Conservation (phyloP, 2,888 invertebrate genomes). For the Laothoe populi region DNA sequence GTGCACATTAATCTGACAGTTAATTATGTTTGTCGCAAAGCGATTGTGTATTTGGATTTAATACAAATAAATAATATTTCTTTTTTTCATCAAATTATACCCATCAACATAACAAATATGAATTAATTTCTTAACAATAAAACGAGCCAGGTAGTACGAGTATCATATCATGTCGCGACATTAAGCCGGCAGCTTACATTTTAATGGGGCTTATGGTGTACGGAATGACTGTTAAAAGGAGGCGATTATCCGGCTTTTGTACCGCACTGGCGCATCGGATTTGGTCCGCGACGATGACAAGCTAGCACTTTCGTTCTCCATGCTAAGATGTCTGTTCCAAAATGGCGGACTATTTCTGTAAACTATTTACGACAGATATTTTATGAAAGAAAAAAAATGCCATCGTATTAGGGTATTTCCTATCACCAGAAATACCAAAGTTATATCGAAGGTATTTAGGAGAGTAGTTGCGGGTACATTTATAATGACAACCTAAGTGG, state of each 20-base stretch:
- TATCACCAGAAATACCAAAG: no score
- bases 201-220: constrained; percentile 39
- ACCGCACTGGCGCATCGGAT: constrained; percentile 38
- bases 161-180: constrained; percentile 5
- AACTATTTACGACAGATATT: not conserved
- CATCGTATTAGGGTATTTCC: no score
- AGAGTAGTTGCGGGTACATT: no score
- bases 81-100: no score
- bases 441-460: no score
- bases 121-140: not conserved
- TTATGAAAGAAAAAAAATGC: no score
- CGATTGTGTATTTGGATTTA: not conserved
- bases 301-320: constrained; percentile 2
- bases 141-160: not conserved
- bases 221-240: constrained; percentile 29
- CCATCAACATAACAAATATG: no score
- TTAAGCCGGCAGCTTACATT: constrained; percentile 39
- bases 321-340: constrained; percentile 3
- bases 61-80: not conserved
- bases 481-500: no score
- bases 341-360: not conserved
- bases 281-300: constrained; percentile 33
- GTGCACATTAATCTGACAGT: not conserved
- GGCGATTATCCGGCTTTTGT: constrained; percentile 45
- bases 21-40: not conserved